Percentiles rank a stretch among this genome's conserved stretches.
phyloP scores from a whole-genome alignment of 2,113 vertebrate genomes.

The Pogona vitticeps region DNA sequence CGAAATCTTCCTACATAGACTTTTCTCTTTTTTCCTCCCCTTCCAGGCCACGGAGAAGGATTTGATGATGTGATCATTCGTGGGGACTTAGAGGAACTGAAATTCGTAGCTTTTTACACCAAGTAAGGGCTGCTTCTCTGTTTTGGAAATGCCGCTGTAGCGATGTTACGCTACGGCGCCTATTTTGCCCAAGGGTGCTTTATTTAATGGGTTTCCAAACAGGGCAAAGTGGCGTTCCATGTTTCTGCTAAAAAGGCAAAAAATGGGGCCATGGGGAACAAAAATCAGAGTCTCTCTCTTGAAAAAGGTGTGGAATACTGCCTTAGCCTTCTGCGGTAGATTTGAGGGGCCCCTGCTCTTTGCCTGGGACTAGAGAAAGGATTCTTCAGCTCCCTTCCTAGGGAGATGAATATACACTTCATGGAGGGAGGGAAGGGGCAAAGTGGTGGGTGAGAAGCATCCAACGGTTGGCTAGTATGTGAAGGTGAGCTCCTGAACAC shows the following conservation, averaged over 20 bases:
- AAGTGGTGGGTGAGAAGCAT: not conserved
- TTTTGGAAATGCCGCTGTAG: not conserved
- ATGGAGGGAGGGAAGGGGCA: no score
- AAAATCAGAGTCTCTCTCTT: not conserved
- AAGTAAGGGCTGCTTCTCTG: conserved; percentile 77
- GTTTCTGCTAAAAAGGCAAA: not conserved
- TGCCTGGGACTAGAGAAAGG: no score
- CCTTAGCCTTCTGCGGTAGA: no score
- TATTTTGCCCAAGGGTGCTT: not conserved
- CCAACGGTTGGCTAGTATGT: not conserved
- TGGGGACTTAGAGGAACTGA: conserved; percentile 94
- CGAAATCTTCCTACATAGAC: no score
- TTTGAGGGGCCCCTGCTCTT: no score
- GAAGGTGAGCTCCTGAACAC: rapidly evolving
- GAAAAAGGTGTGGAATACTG: no score
- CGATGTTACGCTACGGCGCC: no score
- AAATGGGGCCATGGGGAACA: not conserved
- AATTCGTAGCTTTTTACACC: conserved; percentile 98
- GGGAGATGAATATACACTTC: no score
- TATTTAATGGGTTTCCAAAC: not conserved
- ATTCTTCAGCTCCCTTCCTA: no score
- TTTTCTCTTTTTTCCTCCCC: conserved; percentile 30
- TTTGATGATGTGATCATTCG: conserved; percentile 98
- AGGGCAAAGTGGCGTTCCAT: not conserved
- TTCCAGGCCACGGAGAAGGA: conserved; percentile 92